Evolutionary conservation across 2,888 invertebrate species (phyloP), one percentile per base, ranked within the genome.

Genomic region (Trichogramma evanescens): DNA sequence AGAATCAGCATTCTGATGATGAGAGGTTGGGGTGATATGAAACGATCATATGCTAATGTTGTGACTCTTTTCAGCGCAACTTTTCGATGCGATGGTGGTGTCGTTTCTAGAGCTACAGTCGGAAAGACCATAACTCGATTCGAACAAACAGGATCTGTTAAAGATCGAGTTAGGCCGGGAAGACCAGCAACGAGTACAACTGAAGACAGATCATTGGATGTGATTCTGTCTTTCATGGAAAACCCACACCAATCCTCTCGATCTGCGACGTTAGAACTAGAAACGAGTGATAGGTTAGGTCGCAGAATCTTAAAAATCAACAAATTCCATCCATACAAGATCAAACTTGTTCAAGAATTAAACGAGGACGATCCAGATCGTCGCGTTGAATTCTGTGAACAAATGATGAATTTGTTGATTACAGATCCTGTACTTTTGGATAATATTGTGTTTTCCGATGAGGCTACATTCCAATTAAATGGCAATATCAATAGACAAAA

Each of bases 321-420:
- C 54, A 56, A 63, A 55, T 66, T 63, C 52, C 63, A 67, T 64
- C 65, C 65, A 6, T 67, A 54, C 44, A 69, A 69, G 66, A 65
- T 67, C 38, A 50, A 61, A 13, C 57, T 68, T n/a, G 63, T 64
- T 38, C 68, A 71, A 59, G 62, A 68, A 52, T 54, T 70, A 9
- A 63, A 56, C 50, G 66, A 67, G 57, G 61, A 66, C 63, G 63
- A 69, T 62, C 50, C 50, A 49, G 67, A 68, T 56, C 49, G 66
- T 9, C 60, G 67, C 8, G 45, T 63, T 41, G 65, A 68, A 52
- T 68, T 68, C 65, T 68, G 66, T 50, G 64, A 62, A 9, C 39
- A 46, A 41, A 52, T 55, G 44, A 61, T 66, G 62, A 45, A 48
- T 13, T 1, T 13, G 13, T 2, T 13, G 13, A 13, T 13, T 13